These are phyloP conservation scores for Caradrina clavipalpis DNA, from an alignment of 2,888 invertebrate genomes.

Conservation along the genomic window DNA sequence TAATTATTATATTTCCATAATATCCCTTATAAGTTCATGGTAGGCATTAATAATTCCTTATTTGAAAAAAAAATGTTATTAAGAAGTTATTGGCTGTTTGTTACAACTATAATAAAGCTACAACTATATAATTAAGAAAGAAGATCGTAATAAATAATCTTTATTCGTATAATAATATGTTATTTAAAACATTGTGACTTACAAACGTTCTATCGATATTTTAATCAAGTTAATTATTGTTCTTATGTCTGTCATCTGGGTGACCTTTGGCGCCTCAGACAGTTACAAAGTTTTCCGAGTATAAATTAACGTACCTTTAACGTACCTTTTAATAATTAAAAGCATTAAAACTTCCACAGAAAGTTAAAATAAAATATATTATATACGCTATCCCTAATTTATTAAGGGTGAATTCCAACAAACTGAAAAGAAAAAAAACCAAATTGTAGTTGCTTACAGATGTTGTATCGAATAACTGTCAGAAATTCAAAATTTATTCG, in stretches of 20 bases:
- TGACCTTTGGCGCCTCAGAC: background rate
- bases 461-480: background rate
- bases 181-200: slow-evolving; percentile 2
- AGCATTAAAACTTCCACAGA: background rate
- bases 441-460: background rate
- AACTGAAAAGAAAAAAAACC: background rate
- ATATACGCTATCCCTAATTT: background rate
- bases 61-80: slow-evolving; percentile 2
- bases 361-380: too few species aligned
- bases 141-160: slow-evolving; percentile 13
- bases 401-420: background rate
- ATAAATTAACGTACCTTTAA: background rate
- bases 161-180: background rate
- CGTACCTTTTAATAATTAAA: too few species aligned
- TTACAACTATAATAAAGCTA: too few species aligned
- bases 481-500: background rate
- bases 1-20: slow-evolving; percentile 26
- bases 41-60: slow-evolving; percentile 8
- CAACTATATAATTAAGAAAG: slow-evolving; percentile 1
- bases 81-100: slow-evolving; percentile 8
- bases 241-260: background rate
- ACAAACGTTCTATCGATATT: background rate
- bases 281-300: background rate
- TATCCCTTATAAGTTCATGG: background rate
- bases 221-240: background rate